Percentiles rank a stretch among this genome's conserved stretches.
Conservation (phyloP, 2,888 invertebrate species). For the Eledone cirrhosa region DNA sequence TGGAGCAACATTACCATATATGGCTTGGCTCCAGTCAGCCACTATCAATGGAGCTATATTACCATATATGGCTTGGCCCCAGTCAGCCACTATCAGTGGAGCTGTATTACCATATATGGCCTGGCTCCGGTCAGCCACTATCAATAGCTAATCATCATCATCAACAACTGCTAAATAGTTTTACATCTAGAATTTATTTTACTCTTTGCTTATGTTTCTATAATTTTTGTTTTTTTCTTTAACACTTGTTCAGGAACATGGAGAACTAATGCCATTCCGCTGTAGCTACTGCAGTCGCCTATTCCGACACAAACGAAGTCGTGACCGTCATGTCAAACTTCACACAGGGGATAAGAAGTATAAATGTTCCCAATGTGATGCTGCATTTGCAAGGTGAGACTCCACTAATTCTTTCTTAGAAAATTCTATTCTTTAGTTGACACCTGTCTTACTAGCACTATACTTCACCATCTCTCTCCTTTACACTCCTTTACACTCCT, state of each 20-base stretch:
- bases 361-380: slow-evolving; percentile 88
- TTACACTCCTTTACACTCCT: not conserved
- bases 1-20: too few species aligned
- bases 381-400: slow-evolving; percentile 78
- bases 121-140: too few species aligned
- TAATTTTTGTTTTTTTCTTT: slow-evolving; percentile 4
- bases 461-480: not conserved
- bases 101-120: not conserved
- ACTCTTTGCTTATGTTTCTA: not conserved
- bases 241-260: slow-evolving; percentile 76
- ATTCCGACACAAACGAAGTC: slow-evolving; percentile 93
- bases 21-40: too few species aligned
- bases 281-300: slow-evolving; percentile 90
- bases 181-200: not conserved
- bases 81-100: too few species aligned
- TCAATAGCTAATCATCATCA: not conserved
- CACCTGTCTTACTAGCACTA: not conserved
- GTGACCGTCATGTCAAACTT: slow-evolving; percentile 91
- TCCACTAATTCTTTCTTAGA: not conserved
- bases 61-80: too few species aligned
- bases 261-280: slow-evolving; percentile 89
- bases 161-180: slow-evolving; percentile 1
- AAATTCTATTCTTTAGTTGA: not conserved
- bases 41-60: not conserved
- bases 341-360: slow-evolving; percentile 90